Conservation (phyloP, 1,140 invertebrate species). For the Sycophila sp. region DNA sequence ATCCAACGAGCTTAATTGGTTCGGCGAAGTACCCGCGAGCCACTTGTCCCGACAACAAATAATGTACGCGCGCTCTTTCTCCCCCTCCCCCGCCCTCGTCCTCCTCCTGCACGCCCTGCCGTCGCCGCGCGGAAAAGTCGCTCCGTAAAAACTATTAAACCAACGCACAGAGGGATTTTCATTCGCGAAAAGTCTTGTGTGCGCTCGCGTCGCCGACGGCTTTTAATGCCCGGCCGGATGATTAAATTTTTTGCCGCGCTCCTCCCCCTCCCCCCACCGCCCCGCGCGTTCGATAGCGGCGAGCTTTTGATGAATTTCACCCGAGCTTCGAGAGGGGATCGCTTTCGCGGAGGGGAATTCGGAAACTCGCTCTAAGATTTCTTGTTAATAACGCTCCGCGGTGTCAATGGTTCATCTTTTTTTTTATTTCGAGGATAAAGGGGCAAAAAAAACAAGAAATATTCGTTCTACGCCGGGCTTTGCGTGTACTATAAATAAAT, state of each 20-base stretch:
- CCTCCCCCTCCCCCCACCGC: too few species aligned
- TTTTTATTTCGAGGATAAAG: too few species aligned
- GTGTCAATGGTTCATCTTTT: too few species aligned
- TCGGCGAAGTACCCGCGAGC: conserved; percentile 12
- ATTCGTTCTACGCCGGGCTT: too few species aligned
- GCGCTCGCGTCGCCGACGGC: not conserved
- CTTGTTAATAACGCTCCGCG: too few species aligned
- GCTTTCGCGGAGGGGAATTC: too few species aligned
- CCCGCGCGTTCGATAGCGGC: too few species aligned
- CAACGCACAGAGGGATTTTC: not conserved
- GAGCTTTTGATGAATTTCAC: not conserved
- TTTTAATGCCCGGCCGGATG: not conserved
- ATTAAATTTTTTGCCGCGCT: conserved; percentile 3
- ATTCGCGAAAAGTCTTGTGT: not conserved
- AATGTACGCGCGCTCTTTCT: conserved; percentile 3
- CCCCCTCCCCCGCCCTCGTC: not conserved
- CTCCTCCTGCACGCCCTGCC: not conserved
- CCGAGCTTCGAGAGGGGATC: not conserved
- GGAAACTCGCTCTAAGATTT: too few species aligned
- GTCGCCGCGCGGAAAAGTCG: not conserved
- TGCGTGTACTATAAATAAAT: too few species aligned
- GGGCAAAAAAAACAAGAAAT: too few species aligned
- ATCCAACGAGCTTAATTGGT: conserved; percentile 29
- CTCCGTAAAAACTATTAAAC: not conserved
- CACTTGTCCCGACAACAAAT: conserved; percentile 37